These are phyloP conservation scores for Drosophila helvetica DNA, from an alignment of 2,888 invertebrate species.

Conservation along the genomic window DNA sequence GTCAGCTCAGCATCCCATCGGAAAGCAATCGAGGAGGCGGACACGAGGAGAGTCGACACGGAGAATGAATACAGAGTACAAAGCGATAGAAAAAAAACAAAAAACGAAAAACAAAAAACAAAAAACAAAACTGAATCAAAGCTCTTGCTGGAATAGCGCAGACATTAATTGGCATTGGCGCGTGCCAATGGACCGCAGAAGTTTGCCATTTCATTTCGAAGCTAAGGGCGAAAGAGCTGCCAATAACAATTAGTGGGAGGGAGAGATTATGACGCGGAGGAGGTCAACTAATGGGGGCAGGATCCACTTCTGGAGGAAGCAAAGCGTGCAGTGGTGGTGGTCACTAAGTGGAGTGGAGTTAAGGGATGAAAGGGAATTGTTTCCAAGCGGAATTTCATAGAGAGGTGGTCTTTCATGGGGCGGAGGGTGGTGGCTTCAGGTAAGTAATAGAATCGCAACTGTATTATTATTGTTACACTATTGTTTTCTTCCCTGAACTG, in stretches of 20 bases:
- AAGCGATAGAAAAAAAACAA: too few relatives aligned
- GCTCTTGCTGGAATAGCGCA: slow-evolving; percentile 11
- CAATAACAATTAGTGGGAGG: slow-evolving; percentile 18
- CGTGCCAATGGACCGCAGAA: slow-evolving; percentile 7
- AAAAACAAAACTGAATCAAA: too few relatives aligned
- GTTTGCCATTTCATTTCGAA: not conserved
- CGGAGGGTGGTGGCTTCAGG: too few relatives aligned
- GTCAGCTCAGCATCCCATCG: slow-evolving; percentile 3
- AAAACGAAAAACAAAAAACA: too few relatives aligned
- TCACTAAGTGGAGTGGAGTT: not conserved
- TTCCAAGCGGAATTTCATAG: not conserved
- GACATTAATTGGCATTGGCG: slow-evolving; percentile 30
- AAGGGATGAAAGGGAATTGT: not conserved
- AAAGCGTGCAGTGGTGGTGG: not conserved
- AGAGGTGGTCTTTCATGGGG: too few relatives aligned
- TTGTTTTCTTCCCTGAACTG: too few relatives aligned
- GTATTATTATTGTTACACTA: too few relatives aligned
- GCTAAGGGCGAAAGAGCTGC: slow-evolving; percentile 4
- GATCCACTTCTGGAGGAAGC: not conserved
- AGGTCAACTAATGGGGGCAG: not conserved
- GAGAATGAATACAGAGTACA: too few relatives aligned
- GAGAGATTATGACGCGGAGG: not conserved
- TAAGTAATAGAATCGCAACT: too few relatives aligned
- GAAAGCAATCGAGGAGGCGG: not conserved
- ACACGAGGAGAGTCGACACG: not conserved